Base-by-base conservation (phyloP, 2,888 invertebrate genomes). In the Sphecodes monilicornis region DNA sequence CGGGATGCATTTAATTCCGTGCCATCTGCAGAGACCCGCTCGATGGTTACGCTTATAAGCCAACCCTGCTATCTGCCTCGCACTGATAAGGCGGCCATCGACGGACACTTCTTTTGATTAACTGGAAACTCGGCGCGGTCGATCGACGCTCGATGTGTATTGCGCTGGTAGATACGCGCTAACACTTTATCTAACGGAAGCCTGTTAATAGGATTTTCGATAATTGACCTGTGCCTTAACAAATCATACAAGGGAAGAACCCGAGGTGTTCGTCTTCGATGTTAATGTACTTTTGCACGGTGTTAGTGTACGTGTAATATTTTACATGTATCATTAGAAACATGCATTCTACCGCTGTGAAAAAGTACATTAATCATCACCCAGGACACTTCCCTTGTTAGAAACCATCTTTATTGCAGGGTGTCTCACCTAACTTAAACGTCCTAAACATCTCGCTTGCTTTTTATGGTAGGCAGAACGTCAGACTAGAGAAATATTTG, bases 1-100 rank as follows among this genome's bases (percentile, higher is more conserved):
- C 57, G 50, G 75, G 69, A 74, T 60, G 71, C 78, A 80, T 82
- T 81, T 83, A 79, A 69, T 84, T 87, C 68, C 80, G 76, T 68
- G n/a, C 74, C 73, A 75, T 77, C 75, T 75, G 68, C 43, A 70
- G 36, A n/a, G 68, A 60, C 57, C 39, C 69, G 32, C 36, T 32
- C 18, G 72, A 18, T 16, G 46, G 46, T 43, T 13, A 22, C 73
- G 60, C 36, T 77, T 77, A 43, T 69, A 68, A 82, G 66, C 83
- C 18, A 29, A 3, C 46, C 22, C 36, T n/a, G n/a, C 41, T 22
- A 22, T 13, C 71, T 50, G 36, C 22, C 16, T 26, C 60, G 39
- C n/a, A 29, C 54, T 11, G 73, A 60, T 70, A 78, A 82, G 71
- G 46, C 72, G 50, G 8, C 36, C 43, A 46, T 64, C 26, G 69